phyloP scores from a whole-genome alignment of 1,140 invertebrate genomes.

The Drosophila setifemur region DNA sequence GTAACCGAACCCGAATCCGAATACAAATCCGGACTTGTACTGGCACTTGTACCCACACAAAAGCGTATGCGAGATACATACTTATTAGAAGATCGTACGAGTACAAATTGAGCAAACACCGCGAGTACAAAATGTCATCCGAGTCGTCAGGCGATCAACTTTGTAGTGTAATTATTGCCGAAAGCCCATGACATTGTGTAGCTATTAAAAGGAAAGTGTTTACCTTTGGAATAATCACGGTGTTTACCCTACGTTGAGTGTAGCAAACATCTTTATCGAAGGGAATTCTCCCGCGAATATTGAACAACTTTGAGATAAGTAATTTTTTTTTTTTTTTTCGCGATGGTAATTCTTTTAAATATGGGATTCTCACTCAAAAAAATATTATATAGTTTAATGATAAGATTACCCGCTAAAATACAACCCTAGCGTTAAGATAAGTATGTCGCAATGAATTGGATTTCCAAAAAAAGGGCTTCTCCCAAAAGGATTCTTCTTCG shows the following conservation, averaged over 20 bases:
- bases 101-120: slow-evolving; percentile 57
- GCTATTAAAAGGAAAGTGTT: not conserved
- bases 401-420: too few species aligned
- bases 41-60: slow-evolving; percentile 26
- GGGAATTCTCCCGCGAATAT: not conserved
- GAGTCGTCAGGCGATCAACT: slow-evolving; percentile 33
- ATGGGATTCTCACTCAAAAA: not conserved
- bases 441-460: too few species aligned
- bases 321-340: too few species aligned
- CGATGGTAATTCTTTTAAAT: too few species aligned
- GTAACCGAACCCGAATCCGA: slow-evolving; percentile 9
- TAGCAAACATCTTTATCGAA: not conserved
- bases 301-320: not conserved
- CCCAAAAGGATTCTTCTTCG: too few species aligned
- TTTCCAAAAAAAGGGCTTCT: too few species aligned
- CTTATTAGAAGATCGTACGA: slow-evolving; percentile 71
- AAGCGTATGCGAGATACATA: slow-evolving; percentile 15
- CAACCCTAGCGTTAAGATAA: not conserved
- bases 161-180: slow-evolving; percentile 16
- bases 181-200: not conserved
- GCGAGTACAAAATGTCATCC: slow-evolving; percentile 8
- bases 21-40: not conserved
- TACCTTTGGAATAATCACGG: not conserved
- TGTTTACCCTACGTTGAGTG: not conserved
- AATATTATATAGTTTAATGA: too few species aligned